Percentiles rank a stretch among this genome's conserved stretches.
Evolutionary conservation across 2,113 vertebrate genomes (phyloP).

Genomic region (Gallinago media): DNA sequence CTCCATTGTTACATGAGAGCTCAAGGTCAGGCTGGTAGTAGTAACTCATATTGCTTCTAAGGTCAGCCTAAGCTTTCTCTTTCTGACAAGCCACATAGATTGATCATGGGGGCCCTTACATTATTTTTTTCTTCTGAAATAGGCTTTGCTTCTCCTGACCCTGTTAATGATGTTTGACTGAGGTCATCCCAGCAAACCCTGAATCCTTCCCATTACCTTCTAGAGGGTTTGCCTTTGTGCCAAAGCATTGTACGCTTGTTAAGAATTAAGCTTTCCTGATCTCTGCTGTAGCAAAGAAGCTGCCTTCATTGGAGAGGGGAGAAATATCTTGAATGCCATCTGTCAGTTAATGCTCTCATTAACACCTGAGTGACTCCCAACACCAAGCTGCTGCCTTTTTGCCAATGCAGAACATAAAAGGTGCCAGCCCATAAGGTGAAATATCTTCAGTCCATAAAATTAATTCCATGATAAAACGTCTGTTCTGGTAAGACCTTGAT

Average conservation of each 20-base stretch:
- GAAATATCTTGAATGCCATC: conserved; percentile 62
- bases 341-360: conserved; percentile 67
- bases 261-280: conserved; percentile 53
- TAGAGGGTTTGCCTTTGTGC: conserved; percentile 53
- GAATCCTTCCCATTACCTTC: conserved; percentile 66
- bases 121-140: conserved; percentile 48
- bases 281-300: conserved; percentile 34
- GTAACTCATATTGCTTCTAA: conserved; percentile 75
- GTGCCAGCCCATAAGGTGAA: conserved; percentile 49
- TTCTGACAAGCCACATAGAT: conserved; percentile 69
- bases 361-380: conserved; percentile 65
- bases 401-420: conserved; percentile 41
- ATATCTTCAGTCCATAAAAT: conserved; percentile 52
- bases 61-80: conserved; percentile 65
- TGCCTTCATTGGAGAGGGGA: neutral
- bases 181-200: conserved; percentile 66
- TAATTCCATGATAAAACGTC: conserved; percentile 3
- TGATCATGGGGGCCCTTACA: conserved; percentile 56
- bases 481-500: conserved; percentile 17
- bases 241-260: conserved; percentile 48
- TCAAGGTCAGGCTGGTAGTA: conserved; percentile 70
- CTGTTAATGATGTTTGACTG: conserved; percentile 72
- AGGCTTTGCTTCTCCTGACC: conserved; percentile 70
- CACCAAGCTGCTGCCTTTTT: conserved; percentile 48
- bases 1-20: conserved; percentile 63